Evolutionary conservation across 2,888 invertebrate species (phyloP).

Genomic region (Acanthococcus lagerstroemiae): DNA sequence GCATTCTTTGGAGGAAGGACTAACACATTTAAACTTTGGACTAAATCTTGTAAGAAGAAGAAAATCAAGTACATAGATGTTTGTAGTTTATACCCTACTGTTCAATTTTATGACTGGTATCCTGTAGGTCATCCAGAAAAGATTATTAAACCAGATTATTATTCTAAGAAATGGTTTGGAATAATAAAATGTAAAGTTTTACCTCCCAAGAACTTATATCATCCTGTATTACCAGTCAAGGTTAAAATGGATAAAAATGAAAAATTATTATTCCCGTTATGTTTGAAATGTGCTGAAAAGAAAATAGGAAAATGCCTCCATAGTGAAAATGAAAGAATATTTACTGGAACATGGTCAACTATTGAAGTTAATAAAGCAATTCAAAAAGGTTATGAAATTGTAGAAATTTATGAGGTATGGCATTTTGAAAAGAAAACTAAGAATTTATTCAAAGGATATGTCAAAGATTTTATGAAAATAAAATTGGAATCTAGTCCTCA

Average conservation of each 20-base stretch:
- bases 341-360: constrained; percentile 18
- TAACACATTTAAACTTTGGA: background rate
- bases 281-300: too few relatives aligned
- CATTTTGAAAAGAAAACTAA: background rate
- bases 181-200: constrained; percentile 35
- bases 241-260: too few relatives aligned
- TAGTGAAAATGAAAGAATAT: background rate
- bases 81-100: constrained; percentile 35
- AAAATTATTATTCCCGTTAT: too few relatives aligned
- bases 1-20: too few relatives aligned
- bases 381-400: constrained; percentile 29
- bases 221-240: too few relatives aligned
- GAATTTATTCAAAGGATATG: background rate
- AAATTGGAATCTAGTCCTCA: too few relatives aligned
- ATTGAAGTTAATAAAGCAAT: constrained; percentile 18
- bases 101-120: constrained; percentile 35
- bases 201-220: too few relatives aligned
- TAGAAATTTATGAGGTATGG: constrained; percentile 5
- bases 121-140: too few relatives aligned
- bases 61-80: constrained; percentile 35
- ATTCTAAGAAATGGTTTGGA: constrained; percentile 36
- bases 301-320: constrained; percentile 11
- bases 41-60: constrained; percentile 32
- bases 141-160: constrained; percentile 33
- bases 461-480: constrained; percentile 13